Conservation (phyloP, 2,888 invertebrate genomes). For the Chironomus tentans region DNA sequence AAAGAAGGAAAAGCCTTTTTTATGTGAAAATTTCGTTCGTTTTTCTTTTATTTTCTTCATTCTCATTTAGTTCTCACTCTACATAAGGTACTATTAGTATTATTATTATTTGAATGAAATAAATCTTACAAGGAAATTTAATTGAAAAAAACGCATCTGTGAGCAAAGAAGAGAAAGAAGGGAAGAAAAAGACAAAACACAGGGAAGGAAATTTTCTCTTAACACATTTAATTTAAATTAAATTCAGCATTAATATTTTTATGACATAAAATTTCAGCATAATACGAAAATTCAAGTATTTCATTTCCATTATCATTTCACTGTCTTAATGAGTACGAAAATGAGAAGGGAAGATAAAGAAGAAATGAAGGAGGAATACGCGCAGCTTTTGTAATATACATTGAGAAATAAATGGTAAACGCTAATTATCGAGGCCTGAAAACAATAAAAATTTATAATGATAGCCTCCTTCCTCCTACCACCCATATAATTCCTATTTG, state of each 20-base stretch:
- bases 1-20: neutral
- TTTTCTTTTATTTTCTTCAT: neutral
- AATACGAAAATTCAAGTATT: neutral
- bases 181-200: too few relatives aligned
- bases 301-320: neutral
- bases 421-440: conserved; percentile 12
- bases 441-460: conserved; percentile 11
- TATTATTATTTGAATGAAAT: too few relatives aligned
- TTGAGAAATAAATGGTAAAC: neutral
- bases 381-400: neutral
- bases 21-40: neutral
- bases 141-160: neutral
- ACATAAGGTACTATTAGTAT: too few relatives aligned
- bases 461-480: neutral
- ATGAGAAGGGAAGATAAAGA: neutral
- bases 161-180: too few relatives aligned
- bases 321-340: neutral
- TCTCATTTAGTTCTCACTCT: neutral
- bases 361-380: too few relatives aligned
- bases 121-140: neutral
- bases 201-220: too few relatives aligned
- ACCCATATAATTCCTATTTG: neutral
- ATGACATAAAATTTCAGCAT: neutral
- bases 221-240: too few relatives aligned
- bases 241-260: neutral